Percentiles rank a stretch among this genome's conserved stretches.
phyloP scores from a whole-genome alignment of 2,113 vertebrate genomes.

The Felis catus region F.catus_Fca126_mat1.0 CM031422.1:18474501-18475000 shows the following conservation, averaged over 20 bases:
- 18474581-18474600: neutral
- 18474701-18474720: no score
- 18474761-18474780: no score
- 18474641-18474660: neutral
- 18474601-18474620: no score
- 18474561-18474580: neutral
- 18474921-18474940: neutral
- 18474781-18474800: no score
- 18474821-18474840: accelerated
- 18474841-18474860: neutral
- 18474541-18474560: neutral
- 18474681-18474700: neutral
- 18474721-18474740: neutral
- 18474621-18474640: no score
- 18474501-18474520: accelerated
- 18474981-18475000: neutral
- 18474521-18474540: neutral
- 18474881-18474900: accelerated
- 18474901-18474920: neutral
- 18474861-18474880: accelerated
- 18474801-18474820: neutral
- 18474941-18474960: neutral
- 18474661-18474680: neutral
- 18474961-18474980: neutral
- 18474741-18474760: neutral